Base-by-base conservation (phyloP, 2,113 vertebrate species). In the Notothenia coriiceps region DNA sequence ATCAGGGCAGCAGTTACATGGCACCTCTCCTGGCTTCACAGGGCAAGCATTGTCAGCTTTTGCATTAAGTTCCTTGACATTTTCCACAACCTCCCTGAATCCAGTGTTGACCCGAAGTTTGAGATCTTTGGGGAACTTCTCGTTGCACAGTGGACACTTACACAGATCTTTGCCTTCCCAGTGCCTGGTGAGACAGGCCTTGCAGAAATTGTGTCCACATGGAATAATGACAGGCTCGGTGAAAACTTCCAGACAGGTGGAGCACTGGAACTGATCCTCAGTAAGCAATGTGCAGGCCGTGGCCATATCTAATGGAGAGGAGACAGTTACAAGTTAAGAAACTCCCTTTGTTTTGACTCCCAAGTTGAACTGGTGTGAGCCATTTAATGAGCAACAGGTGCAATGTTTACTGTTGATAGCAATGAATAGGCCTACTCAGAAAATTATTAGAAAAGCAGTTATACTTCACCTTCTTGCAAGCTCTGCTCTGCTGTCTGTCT, bases 191-290 rank as follows among this genome's bases (percentile, higher is more conserved):
- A 89, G 78, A 47, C 90, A 87, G 44, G 14, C 18, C n/a, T 80
- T 83, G 51, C 90, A 89, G 72, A 88, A 90, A 59, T 88, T 92
- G 79, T 90, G 88, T 62, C 89, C 89, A 68, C 89, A 90, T 44
- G 87, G 88, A 20, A 81, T 71, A 25, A 88, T 83, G 43, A 89
- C 84, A 9, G 88, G 89, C 44, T 90, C 75, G 0, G 40, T 79
- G 59, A 85, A 89, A 8, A 92, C 22, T 0, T 90, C 87, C 50
- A 85, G 80, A 66, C 89, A 89, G 69, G 90, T 78, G 46, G 80
- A 72, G 57, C 89, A 89, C 47, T 33, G 51, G 75, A 90, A 72
- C 72, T 87, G 84, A 51, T 89, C 77, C 17, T 89, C 87, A 52
- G 82, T 82, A 52, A 80, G 51, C 52, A 70, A 66, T 40, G 18